phyloP scores from a whole-genome alignment of 2,113 vertebrate genomes.

The Cinclus cinclus region DNA sequence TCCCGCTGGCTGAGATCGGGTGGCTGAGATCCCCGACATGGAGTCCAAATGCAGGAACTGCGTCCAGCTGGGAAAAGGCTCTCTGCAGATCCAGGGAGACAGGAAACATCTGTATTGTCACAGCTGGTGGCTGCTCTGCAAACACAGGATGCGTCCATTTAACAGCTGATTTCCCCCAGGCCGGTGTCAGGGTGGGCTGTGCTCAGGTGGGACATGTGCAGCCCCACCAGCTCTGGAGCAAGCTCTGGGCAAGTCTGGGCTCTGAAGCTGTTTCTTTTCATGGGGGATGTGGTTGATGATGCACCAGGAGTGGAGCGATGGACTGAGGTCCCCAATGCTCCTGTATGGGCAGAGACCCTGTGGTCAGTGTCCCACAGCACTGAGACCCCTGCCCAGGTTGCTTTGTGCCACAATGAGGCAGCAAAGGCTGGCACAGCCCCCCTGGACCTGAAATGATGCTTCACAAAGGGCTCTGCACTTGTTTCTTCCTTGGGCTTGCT shows the following conservation, averaged over 20 bases:
- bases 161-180: not conserved
- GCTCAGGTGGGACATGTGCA: not conserved
- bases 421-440: not conserved
- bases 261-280: not conserved
- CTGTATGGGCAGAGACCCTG: fast-evolving
- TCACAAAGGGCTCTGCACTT: not conserved
- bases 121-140: not conserved
- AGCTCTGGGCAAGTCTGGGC: not conserved
- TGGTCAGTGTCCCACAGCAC: fast-evolving
- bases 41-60: not conserved
- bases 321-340: not conserved
- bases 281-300: fast-evolving
- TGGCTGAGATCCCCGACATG: fast-evolving
- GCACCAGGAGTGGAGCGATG: not conserved
- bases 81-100: not conserved
- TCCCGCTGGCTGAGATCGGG: fast-evolving
- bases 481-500: not conserved
- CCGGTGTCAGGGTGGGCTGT: fast-evolving
- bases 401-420: not conserved
- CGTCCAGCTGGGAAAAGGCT: not conserved
- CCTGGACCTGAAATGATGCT: fast-evolving
- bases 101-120: constrained; percentile 61
- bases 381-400: not conserved
- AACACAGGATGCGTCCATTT: constrained; percentile 7
- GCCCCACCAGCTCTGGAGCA: not conserved